Evolutionary conservation across 1,140 invertebrate genomes (phyloP), one percentile per base, ranked within the genome.

Genomic region (Lordiphosa mommai): DNA sequence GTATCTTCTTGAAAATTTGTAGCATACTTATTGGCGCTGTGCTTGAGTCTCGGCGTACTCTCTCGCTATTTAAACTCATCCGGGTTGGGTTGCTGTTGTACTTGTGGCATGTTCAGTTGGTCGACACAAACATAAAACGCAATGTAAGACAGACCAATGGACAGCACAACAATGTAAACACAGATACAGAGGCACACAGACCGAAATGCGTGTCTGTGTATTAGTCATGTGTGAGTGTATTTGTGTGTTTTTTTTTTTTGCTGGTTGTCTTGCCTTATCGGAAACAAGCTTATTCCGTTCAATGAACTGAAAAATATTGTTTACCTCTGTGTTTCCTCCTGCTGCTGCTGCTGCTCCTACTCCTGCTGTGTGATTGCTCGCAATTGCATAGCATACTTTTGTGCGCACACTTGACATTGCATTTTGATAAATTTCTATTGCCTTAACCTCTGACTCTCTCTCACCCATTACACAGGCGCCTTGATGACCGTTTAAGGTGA

Each of bases 221-320:
- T 56, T 47, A 46, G 38, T 36, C 52, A 36, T 40, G 66, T 52
- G 43, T 29, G 36, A 38, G 23, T 56, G 60, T 68, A 57, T 47
- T 38, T 64, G 20, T 49, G 38, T 58, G 53, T 59, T 60, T 64
- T 61, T 53, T 47, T 65, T 40, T 61, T 59, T 58, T 58, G 38
- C 48, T 66, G 55, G 52, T 56, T 47, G 46, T 49, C 29, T 57
- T 68, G 72, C 49, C 68, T 84, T 84, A 84, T 84, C 77, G 77
- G 72, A 84, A 84, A 84, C 64, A 59, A 84, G 77, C 77, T 84
- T 84, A 84, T 84, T 84, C 77, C 77, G 72, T 84, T 84, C 77
- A 84, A 77, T 84, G 77, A 84, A 84, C 77, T 72, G 77, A 56
- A 72, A 77, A 84, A 84, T 84, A 84, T 84, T 84, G 77, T 77